phyloP scores from a whole-genome alignment of 23 tunicate species.

The Phallusia fumigata region DNA sequence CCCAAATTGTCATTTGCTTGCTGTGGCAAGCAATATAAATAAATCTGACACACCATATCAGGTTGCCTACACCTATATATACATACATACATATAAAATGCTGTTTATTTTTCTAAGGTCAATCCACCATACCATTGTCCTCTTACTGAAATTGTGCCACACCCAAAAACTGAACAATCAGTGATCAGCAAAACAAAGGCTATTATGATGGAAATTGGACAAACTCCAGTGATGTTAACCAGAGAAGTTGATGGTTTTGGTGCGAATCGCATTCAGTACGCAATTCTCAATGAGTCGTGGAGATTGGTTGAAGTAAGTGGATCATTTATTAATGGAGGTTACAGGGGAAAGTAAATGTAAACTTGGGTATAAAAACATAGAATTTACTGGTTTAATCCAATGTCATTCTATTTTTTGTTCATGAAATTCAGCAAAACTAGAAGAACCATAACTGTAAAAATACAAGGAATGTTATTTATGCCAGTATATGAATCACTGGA shows the following conservation, averaged over 20 bases:
- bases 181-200: conserved; percentile 42
- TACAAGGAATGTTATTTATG: no score
- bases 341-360: no score
- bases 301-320: conserved; percentile 54
- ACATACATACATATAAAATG: no score
- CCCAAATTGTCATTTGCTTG: no score
- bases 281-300: conserved; percentile 89
- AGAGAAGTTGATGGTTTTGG: conserved; percentile 95
- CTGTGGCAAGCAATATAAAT: background rate
- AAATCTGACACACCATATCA: no score
- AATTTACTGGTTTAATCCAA: background rate
- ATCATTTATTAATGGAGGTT: no score
- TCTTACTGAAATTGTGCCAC: conserved; percentile 90
- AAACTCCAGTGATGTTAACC: conserved; percentile 66
- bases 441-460: no score
- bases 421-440: no score
- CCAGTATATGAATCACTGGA: no score
- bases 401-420: background rate
- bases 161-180: conserved; percentile 53
- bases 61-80: no score
- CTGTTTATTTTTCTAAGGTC: conserved; percentile 24
- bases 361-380: background rate
- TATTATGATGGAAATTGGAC: conserved; percentile 83
- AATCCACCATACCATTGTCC: conserved; percentile 94
- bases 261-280: conserved; percentile 84